Conservation (phyloP, 1,140 invertebrate species). For the Eumeta japonica region DNA sequence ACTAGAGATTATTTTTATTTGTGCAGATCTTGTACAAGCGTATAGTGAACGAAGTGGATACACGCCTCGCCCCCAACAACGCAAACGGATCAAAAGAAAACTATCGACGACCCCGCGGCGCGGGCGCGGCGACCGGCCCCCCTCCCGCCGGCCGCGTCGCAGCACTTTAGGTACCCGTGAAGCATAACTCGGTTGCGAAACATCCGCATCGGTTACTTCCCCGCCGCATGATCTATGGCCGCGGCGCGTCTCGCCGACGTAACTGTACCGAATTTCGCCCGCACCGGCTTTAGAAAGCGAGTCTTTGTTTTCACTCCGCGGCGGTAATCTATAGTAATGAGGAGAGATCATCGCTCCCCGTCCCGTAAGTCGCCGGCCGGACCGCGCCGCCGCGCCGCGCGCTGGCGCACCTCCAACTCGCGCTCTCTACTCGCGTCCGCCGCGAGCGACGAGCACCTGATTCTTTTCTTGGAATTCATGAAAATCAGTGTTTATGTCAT, state of each 20-base stretch:
- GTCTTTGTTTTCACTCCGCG: slow-evolving; percentile 48
- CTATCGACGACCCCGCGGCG: too few relatives aligned
- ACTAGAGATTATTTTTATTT: too few relatives aligned
- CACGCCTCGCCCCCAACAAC: too few relatives aligned
- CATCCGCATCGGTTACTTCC: slow-evolving; percentile 27
- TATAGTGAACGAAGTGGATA: too few relatives aligned
- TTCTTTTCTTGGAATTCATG: background rate
- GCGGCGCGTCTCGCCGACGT: slow-evolving; percentile 14
- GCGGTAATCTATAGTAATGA: slow-evolving; percentile 44
- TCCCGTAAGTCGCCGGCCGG: slow-evolving; percentile 31
- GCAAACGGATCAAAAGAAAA: too few relatives aligned
- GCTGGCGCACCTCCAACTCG: slow-evolving; percentile 27
- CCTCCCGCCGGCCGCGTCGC: too few relatives aligned
- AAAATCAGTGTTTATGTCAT: too few relatives aligned
- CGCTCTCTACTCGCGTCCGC: too few relatives aligned
- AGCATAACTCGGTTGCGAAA: slow-evolving; percentile 17
- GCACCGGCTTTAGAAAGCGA: slow-evolving; percentile 48
- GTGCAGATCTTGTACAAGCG: too few relatives aligned
- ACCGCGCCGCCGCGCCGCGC: slow-evolving; percentile 16
- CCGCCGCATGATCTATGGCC: slow-evolving; percentile 25
- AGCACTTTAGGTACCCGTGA: too few relatives aligned
- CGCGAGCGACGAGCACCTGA: too few relatives aligned
- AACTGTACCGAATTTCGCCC: slow-evolving; percentile 33
- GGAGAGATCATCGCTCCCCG: slow-evolving; percentile 39
- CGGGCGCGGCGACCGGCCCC: too few relatives aligned